phyloP scores from a whole-genome alignment of 2,888 invertebrate species.

The Neoscelio sp. region DNA sequence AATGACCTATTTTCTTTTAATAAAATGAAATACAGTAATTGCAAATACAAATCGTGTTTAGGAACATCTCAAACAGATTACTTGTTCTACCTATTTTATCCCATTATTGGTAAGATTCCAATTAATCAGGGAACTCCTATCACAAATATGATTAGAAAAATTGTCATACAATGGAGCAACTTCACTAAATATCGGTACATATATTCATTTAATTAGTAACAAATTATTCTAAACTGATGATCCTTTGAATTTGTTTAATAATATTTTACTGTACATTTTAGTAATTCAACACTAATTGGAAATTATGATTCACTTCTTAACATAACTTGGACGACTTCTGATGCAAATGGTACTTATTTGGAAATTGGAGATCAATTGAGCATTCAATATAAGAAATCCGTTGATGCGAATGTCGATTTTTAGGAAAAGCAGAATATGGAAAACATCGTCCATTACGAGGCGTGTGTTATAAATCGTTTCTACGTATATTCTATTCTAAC shows the following conservation, averaged over 20 bases:
- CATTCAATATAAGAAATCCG: conserved; percentile 30
- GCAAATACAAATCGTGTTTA: not conserved
- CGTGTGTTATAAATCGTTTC: not conserved
- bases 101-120: conserved; percentile 62
- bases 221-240: conserved; percentile 1
- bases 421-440: conserved; percentile 27
- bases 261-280: not conserved
- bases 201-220: conserved; percentile 1
- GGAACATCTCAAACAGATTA: conserved; percentile 83
- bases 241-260: too few species aligned
- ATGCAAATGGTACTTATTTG: conserved; percentile 48
- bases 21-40: too few species aligned
- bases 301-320: conserved; percentile 50
- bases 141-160: conserved; percentile 78
- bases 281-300: conserved; percentile 66
- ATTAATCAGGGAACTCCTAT: conserved; percentile 77
- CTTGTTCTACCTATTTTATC: conserved; percentile 85
- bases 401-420: conserved; percentile 19
- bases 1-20: too few species aligned
- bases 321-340: conserved; percentile 61
- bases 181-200: conserved; percentile 83
- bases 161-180: conserved; percentile 86
- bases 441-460: conserved; percentile 3
- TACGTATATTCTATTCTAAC: not conserved
- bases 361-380: conserved; percentile 62